Evolutionary conservation across 92 coral and sea anemone species (phyloP).

Genomic region (Hydrozoanthus gracilis): DNA sequence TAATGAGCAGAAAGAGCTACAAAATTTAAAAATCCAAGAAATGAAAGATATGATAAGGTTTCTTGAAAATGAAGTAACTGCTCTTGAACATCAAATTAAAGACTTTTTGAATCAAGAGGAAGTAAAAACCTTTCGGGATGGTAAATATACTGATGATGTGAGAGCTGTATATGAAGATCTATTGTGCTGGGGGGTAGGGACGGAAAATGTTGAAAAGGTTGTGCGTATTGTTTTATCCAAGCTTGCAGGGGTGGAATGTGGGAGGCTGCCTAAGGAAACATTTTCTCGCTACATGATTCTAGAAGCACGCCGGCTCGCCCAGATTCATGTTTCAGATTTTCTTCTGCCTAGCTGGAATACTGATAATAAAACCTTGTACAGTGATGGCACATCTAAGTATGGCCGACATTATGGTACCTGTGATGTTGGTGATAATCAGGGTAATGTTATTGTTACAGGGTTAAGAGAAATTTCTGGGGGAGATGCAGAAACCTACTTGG

Average conservation of each 20-base stretch:
- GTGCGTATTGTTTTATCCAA: neutral
- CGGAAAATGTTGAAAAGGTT: constrained; percentile 49
- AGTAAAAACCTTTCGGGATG: constrained; percentile 46
- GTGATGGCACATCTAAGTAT: constrained; percentile 51
- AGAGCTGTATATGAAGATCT: constrained; percentile 49
- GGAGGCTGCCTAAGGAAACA: constrained; percentile 46
- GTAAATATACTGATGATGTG: constrained; percentile 43
- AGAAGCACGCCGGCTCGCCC: constrained; percentile 49
- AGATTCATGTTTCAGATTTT: constrained; percentile 30
- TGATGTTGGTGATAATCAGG: constrained; percentile 1
- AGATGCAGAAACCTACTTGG: constrained; percentile 19
- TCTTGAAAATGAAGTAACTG: constrained; percentile 22
- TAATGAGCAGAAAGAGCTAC: neutral
- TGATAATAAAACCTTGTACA: constrained; percentile 1
- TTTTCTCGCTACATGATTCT: constrained; percentile 48
- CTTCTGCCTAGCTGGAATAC: neutral
- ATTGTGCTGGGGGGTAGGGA: constrained; percentile 47
- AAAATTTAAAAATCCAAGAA: neutral
- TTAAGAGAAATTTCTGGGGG: constrained; percentile 44
- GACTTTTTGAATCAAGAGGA: constrained; percentile 12
- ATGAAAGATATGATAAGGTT: neutral
- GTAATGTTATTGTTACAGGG: constrained; percentile 30
- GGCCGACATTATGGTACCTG: constrained; percentile 31
- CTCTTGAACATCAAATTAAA: constrained; percentile 12
- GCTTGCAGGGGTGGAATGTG: constrained; percentile 22